A percentile compares a stretch with the other conserved stretches of the same genome.
Evolutionary conservation across 1,140 invertebrate genomes (phyloP).

Genomic region (Paracyclopina nana): DNA sequence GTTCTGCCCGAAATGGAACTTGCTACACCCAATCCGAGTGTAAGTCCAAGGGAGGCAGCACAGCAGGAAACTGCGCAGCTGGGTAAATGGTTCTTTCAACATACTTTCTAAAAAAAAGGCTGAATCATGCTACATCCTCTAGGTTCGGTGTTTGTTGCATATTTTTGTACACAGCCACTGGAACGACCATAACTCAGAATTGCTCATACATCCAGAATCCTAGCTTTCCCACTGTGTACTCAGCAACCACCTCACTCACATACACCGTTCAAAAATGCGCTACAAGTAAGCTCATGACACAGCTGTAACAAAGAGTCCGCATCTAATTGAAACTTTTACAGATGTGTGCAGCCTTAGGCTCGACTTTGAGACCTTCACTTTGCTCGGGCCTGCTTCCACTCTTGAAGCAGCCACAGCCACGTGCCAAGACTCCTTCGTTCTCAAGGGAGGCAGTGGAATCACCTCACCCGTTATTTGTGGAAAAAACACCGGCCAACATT

Average conservation of each 20-base stretch:
- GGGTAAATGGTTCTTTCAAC: background rate
- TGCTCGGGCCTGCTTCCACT: background rate
- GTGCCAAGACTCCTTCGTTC: background rate
- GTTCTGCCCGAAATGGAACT: slow-evolving; percentile 12
- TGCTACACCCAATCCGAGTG: slow-evolving; percentile 8
- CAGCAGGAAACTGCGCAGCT: slow-evolving; percentile 3
- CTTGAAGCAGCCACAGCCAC: background rate
- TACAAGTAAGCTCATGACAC: background rate
- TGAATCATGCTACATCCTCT: background rate
- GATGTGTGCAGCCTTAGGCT: background rate
- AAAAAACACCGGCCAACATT: background rate
- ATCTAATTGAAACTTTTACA: background rate
- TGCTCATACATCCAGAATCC: background rate
- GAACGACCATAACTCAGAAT: background rate
- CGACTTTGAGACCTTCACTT: background rate
- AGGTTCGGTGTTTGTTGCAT: background rate
- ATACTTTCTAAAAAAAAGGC: background rate
- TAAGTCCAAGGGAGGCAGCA: background rate
- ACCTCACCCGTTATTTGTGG: background rate
- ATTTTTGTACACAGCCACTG: background rate
- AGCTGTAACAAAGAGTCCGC: background rate
- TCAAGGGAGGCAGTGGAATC: background rate
- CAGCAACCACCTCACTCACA: background rate
- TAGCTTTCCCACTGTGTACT: background rate
- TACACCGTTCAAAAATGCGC: background rate